Conservation (phyloP, 2,888 invertebrate species). For the Doris montereyensis region DNA sequence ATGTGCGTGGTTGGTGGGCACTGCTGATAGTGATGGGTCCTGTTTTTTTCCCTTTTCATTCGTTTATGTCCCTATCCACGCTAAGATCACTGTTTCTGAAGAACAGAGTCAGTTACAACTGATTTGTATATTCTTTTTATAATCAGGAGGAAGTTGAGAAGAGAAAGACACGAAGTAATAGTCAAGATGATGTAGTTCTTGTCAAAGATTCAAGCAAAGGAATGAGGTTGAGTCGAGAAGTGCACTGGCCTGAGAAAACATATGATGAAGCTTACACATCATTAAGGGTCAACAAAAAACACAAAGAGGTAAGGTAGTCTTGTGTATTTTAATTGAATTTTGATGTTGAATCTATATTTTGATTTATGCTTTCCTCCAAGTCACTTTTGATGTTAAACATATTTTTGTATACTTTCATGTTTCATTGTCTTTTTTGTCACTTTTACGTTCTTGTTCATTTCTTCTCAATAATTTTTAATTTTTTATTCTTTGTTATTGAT, state of each 20-base stretch:
- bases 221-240: slow-evolving; percentile 56
- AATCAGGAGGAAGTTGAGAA: not conserved
- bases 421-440: not conserved
- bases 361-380: not conserved
- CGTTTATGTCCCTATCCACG: too few relatives aligned
- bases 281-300: slow-evolving; percentile 63
- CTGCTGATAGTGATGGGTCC: too few relatives aligned
- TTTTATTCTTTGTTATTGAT: too few relatives aligned
- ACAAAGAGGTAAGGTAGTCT: slow-evolving; percentile 58
- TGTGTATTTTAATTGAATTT: too few relatives aligned
- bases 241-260: slow-evolving; percentile 59
- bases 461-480: too few relatives aligned
- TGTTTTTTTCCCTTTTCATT: too few relatives aligned
- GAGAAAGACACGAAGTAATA: slow-evolving; percentile 21
- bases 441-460: too few relatives aligned
- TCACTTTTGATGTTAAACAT: not conserved
- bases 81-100: too few relatives aligned
- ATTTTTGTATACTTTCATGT: not conserved
- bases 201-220: slow-evolving; percentile 47
- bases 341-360: not conserved
- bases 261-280: slow-evolving; percentile 63
- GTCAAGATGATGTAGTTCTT: slow-evolving; percentile 50
- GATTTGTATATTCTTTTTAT: not conserved
- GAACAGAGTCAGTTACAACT: too few relatives aligned
- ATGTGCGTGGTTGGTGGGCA: too few relatives aligned